These are phyloP conservation scores for Hetaerina titia DNA, from an alignment of 2,888 invertebrate genomes.

Conservation along the genomic window DNA sequence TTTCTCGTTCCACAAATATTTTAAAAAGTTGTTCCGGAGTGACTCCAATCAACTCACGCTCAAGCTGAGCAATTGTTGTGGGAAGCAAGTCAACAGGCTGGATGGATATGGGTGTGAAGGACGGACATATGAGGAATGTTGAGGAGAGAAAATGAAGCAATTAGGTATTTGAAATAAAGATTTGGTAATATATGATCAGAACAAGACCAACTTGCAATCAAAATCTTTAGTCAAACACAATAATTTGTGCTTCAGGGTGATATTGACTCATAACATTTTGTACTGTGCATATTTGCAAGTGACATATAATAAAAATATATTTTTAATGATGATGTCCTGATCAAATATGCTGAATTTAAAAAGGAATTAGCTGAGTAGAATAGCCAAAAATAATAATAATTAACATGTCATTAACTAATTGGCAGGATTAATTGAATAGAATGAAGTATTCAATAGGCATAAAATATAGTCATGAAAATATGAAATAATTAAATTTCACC, in stretches of 20 bases:
- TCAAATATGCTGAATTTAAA: neutral
- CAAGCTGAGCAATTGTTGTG: conserved; percentile 58
- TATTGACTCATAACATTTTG: neutral
- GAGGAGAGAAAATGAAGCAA: neutral
- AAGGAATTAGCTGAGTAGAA: neutral
- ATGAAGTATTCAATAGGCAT: neutral
- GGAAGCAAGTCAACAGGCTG: conserved; percentile 58
- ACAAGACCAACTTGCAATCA: neutral
- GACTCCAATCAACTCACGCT: conserved; percentile 52
- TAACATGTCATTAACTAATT: neutral
- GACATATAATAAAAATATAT: neutral
- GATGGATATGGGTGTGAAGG: neutral
- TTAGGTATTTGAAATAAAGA: neutral
- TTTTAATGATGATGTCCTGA: neutral
- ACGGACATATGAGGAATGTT: neutral
- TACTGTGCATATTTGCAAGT: neutral
- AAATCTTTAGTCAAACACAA: neutral
- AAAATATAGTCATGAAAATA: neutral
- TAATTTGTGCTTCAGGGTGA: neutral
- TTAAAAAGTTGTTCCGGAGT: conserved; percentile 57
- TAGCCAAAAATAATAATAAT: neutral
- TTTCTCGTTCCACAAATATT: conserved; percentile 57
- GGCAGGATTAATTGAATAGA: neutral
- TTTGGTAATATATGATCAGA: neutral
- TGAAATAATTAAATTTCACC: neutral